These are phyloP conservation scores for Drosophila flavopinicola DNA, from an alignment of 2,888 invertebrate genomes.

Conservation along the genomic window DNA sequence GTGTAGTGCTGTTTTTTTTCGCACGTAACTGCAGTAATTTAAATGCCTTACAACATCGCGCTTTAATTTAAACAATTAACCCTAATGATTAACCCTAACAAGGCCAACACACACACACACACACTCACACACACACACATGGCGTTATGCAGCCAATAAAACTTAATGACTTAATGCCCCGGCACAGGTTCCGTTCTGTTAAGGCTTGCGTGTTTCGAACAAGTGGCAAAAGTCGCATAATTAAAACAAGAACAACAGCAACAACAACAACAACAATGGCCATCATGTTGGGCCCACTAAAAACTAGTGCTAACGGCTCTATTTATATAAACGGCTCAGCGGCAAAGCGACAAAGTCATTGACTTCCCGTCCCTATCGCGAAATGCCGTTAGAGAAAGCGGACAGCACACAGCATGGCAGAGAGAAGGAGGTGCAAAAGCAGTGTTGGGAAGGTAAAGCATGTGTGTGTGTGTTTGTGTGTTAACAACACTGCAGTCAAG, in stretches of 20 bases:
- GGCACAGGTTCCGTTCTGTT: conserved; percentile 35
- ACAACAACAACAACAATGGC: conserved; percentile 31
- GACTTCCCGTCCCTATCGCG: conserved; percentile 64
- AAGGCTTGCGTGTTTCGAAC: conserved; percentile 52
- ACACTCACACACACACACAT: conserved; percentile 4
- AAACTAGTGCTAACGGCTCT: conserved; percentile 72
- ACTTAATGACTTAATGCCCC: conserved; percentile 77
- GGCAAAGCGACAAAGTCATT: conserved; percentile 66
- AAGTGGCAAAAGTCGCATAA: conserved; percentile 76
- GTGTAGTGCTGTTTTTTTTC: conserved; percentile 4
- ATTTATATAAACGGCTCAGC: conserved; percentile 69
- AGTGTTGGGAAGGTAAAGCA: conserved; percentile 11
- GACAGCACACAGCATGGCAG: neutral
- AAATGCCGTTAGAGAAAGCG: conserved; percentile 17
- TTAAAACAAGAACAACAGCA: conserved; percentile 53
- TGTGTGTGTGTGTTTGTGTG: conserved; percentile 45
- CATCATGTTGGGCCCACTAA: conserved; percentile 55
- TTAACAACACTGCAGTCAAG: conserved; percentile 58
- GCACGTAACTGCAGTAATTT: conserved; percentile 47
- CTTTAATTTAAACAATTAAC: conserved; percentile 80
- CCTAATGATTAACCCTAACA: conserved; percentile 71
- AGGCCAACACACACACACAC: conserved; percentile 16
- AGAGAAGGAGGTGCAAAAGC: too few relatives aligned
- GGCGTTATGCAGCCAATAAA: conserved; percentile 63
- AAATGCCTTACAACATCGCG: conserved; percentile 48